These are phyloP conservation scores for Mesorhabditis belari DNA, from an alignment of 2,888 invertebrate species.

Conservation along the genomic window DNA sequence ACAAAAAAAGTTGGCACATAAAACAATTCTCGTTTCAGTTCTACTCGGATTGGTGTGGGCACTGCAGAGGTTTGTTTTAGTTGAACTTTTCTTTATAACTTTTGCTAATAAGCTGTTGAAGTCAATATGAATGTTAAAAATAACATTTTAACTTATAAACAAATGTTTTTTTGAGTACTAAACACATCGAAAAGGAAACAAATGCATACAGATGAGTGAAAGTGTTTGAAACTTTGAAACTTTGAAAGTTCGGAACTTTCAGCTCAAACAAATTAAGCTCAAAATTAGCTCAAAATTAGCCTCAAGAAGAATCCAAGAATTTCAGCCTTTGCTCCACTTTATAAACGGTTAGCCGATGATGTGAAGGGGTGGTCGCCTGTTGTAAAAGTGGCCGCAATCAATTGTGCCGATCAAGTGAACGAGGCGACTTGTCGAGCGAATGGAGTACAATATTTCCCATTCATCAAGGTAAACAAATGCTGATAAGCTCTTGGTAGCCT, in stretches of 20 bases:
- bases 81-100: constrained; percentile 77
- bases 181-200: too few relatives aligned
- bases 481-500: too few relatives aligned
- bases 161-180: too few relatives aligned
- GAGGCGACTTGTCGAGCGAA: constrained; percentile 41
- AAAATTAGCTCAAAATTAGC: too few relatives aligned
- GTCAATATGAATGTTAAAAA: too few relatives aligned
- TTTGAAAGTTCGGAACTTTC: too few relatives aligned
- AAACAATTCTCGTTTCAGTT: constrained; percentile 73
- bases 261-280: too few relatives aligned
- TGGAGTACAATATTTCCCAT: constrained; percentile 46
- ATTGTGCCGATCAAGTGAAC: constrained; percentile 47
- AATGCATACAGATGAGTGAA: too few relatives aligned
- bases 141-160: too few relatives aligned
- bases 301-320: not conserved
- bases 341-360: constrained; percentile 69
- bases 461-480: constrained; percentile 45
- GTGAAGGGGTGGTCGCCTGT: constrained; percentile 32
- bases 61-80: constrained; percentile 60
- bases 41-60: constrained; percentile 93
- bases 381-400: constrained; percentile 43
- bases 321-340: constrained; percentile 74
- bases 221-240: too few relatives aligned
- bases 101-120: constrained; percentile 58
- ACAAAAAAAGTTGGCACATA: not conserved